Evolutionary conservation across 2,797 vertebrate genomes (phyloP), one percentile per base, ranked within the genome.

Genomic region (Carcharodon carcharias): DNA sequence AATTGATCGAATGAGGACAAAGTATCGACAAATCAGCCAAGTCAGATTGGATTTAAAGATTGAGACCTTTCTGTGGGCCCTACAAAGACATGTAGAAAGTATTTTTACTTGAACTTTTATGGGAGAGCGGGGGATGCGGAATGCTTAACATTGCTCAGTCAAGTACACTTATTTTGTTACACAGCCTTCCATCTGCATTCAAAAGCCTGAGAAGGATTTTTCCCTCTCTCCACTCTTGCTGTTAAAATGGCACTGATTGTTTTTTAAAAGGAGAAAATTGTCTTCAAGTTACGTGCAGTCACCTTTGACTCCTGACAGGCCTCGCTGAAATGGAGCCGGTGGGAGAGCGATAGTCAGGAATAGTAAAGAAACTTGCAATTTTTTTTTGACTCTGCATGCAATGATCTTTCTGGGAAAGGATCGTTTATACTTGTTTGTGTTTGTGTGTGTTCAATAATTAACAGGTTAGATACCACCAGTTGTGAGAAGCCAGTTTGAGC

Each of bases 61-160:
- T 56, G 54, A 73, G 26, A 45, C 67, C 45, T 31, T 45, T 50
- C 56, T 31, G 8, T 54, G 67, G 65, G 50, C 69, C 94, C 94
- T 21, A 77, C 28, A 28, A 56, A 31, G n/a, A 54, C 28, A 77
- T 95, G 28, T n/a, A 35, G 16, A 67, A 40, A 45, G 40, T 45
- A 67, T 93, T 65, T 93, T 93, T n/a, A n/a, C n/a, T 92, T 92
- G 16, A 92, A 5, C 16, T 12, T 93, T 23, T 65, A 93, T 93
- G 61, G 23, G 63, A 31, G 61, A 45, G n/a, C 8, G 61, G 91
- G n/a, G 61, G 28, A 28, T 23, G 94, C 28, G 94, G 40, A 95
- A 95, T 95, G 31, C 71, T 77, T 95, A 45, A 56, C 56, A 77
- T 73, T 73, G 67, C 31, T 56, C 6, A 35, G 54, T 95, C 69